These are phyloP conservation scores for Mesodorylaimus sp. DNA, from an alignment of 2,888 invertebrate species.

Conservation along the genomic window DNA sequence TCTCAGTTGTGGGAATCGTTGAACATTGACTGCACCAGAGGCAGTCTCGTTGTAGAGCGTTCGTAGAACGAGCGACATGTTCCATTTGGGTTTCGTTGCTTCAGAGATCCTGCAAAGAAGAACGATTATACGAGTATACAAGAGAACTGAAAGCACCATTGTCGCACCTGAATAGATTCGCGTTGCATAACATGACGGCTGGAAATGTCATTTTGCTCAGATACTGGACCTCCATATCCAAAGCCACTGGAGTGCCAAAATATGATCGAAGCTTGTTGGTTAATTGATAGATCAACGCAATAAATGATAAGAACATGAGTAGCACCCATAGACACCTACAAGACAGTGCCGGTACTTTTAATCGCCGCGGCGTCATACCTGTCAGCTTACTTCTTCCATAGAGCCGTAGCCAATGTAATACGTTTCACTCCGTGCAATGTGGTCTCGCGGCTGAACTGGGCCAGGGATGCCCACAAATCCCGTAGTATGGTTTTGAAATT, in stretches of 20 bases:
- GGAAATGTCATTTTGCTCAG: neutral
- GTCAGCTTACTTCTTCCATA: neutral
- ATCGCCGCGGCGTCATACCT: neutral
- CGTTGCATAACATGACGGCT: conserved; percentile 5
- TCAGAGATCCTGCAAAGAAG: neutral
- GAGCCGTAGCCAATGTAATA: neutral
- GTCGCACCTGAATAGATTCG: conserved; percentile 4
- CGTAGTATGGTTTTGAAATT: no score
- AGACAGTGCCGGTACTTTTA: neutral
- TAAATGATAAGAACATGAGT: neutral
- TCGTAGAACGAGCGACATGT: conserved; percentile 9
- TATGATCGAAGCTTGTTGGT: conserved; percentile 1
- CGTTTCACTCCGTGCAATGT: conserved; percentile 6
- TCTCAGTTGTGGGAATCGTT: neutral
- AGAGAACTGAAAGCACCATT: neutral
- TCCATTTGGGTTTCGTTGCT: conserved; percentile 3
- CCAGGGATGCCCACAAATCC: no score
- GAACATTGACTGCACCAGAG: neutral
- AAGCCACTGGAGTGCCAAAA: conserved; percentile 1
- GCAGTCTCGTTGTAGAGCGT: conserved; percentile 5
- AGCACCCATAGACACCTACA: conserved; percentile 1
- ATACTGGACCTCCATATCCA: conserved; percentile 3
- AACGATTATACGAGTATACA: neutral
- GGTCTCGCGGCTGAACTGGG: conserved; percentile 3
- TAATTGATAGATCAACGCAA: conserved; percentile 3